Evolutionary conservation across 2,797 vertebrate species (phyloP), one percentile per base, ranked within the genome.

Genomic region (Columba guinea): DNA sequence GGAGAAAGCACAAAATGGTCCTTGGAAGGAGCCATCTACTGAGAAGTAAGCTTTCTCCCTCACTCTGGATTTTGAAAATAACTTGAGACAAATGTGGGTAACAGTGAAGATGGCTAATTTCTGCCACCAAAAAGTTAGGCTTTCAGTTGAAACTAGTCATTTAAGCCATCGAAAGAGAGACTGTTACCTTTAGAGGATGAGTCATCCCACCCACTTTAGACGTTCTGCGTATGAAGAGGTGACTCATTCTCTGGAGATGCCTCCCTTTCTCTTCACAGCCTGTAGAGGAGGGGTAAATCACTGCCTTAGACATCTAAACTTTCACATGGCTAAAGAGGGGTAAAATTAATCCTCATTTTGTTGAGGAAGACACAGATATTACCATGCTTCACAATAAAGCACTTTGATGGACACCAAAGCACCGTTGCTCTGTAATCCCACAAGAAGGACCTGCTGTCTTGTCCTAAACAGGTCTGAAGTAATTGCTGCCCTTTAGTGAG

Each of bases 201-300:
- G 17, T 97, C 95, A 97, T 74, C 32, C 94, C 96, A 95, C 96
- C 95, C 94, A 95, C 96, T 96, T 83, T 17, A 95, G 93, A 49
- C 70, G 18, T 78, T 64, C 59, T 7, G 37, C 71, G 75, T 67
- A 46, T 83, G 68, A 64, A 39, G 68, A 89, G 28, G 82, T 96
- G 96, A 97, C 92, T 96, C 95, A 97, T n/a, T 60, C 84, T 82
- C 86, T 77, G 70, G 92, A 96, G 88, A 80, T 94, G 67, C 68
- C 52, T 92, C 63, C 63, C 16, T 30, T 84, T 79, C 86, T 80
- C 84, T 79, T 93, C 53, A 21, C 63, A 80, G 86, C 68, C 77
- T 69, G 44, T 67, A 70, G 52, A 74, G 49, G 56, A 93, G 46
- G 23, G 59, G 59, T 76, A 26, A 22, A 94, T 82, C 84, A n/a